Evolutionary conservation across 2,113 vertebrate species (phyloP).

Genomic region (Parus major): DNA sequence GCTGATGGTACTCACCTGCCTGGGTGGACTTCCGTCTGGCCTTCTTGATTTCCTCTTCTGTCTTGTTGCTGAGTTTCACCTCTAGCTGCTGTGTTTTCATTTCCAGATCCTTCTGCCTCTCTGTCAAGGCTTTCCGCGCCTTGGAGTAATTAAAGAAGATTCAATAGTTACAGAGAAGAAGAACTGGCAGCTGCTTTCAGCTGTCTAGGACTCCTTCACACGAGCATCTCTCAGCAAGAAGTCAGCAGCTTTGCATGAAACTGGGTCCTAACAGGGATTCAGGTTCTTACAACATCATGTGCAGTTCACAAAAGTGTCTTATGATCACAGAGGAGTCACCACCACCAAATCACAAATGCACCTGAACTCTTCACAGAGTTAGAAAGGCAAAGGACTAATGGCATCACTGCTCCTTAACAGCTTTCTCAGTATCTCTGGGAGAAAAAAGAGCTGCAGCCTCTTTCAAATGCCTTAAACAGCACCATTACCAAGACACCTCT

Average conservation of each 20-base stretch:
- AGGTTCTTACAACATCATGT: not conserved
- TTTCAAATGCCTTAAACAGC: not conserved
- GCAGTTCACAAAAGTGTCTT: not conserved
- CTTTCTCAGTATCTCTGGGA: not conserved
- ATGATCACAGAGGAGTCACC: not conserved
- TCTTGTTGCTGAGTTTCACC: conserved; percentile 94
- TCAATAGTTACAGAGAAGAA: not conserved
- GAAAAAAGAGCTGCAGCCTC: not conserved
- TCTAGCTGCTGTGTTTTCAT: conserved; percentile 96
- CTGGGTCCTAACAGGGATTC: not conserved
- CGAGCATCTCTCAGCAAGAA: not conserved
- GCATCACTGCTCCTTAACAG: not conserved
- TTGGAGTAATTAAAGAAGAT: conserved; percentile 47
- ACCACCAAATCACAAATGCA: not conserved
- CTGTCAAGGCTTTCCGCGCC: conserved; percentile 91
- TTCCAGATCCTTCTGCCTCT: conserved; percentile 96
- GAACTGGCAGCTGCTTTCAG: not conserved
- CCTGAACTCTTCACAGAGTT: not conserved
- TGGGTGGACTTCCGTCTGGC: conserved; percentile 96
- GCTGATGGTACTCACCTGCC: conserved; percentile 80
- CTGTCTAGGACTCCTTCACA: not conserved
- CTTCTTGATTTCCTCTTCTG: conserved; percentile 98
- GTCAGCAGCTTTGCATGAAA: not conserved
- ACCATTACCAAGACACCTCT: not conserved
- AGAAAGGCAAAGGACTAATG: not conserved